A percentile compares a stretch with the other conserved stretches of the same genome.
Conservation (phyloP, 2,888 invertebrate genomes). For the Atherix ibis region DNA sequence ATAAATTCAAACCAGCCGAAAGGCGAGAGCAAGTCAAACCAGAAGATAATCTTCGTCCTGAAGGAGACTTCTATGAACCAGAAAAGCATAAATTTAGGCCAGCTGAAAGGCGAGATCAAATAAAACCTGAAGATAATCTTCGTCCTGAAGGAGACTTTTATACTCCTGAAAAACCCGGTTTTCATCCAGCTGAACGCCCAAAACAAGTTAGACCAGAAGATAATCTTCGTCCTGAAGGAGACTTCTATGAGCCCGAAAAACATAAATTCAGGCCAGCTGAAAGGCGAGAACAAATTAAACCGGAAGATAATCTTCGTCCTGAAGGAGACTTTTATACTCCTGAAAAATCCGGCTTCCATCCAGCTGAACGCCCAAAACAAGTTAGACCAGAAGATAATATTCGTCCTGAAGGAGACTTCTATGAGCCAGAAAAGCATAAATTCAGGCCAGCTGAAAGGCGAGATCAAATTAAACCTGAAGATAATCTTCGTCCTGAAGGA, state of each 20-base stretch:
- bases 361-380: slow-evolving; percentile 20
- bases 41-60: slow-evolving; percentile 38
- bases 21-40: slow-evolving; percentile 19
- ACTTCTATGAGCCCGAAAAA: slow-evolving; percentile 25
- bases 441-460: slow-evolving; percentile 35
- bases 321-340: slow-evolving; percentile 9
- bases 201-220: slow-evolving; percentile 34
- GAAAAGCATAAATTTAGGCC: slow-evolving; percentile 27
- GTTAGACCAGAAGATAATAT: slow-evolving; percentile 36
- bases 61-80: slow-evolving; percentile 40
- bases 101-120: slow-evolving; percentile 31
- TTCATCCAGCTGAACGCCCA: slow-evolving; percentile 27
- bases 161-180: slow-evolving; percentile 20
- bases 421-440: slow-evolving; percentile 20
- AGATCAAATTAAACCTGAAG: slow-evolving; percentile 35
- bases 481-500: slow-evolving; percentile 32
- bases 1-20: slow-evolving; percentile 10
- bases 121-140: slow-evolving; percentile 34
- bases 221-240: slow-evolving; percentile 40
- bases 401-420: slow-evolving; percentile 32
- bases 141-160: slow-evolving; percentile 18
- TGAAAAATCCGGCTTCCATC: slow-evolving; percentile 5
- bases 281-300: slow-evolving; percentile 28
- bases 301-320: slow-evolving; percentile 14
- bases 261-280: slow-evolving; percentile 34